Evolutionary conservation across 2,888 invertebrate genomes (phyloP), one percentile per base, ranked within the genome.

Genomic region (Drosophila mettleri): DNA sequence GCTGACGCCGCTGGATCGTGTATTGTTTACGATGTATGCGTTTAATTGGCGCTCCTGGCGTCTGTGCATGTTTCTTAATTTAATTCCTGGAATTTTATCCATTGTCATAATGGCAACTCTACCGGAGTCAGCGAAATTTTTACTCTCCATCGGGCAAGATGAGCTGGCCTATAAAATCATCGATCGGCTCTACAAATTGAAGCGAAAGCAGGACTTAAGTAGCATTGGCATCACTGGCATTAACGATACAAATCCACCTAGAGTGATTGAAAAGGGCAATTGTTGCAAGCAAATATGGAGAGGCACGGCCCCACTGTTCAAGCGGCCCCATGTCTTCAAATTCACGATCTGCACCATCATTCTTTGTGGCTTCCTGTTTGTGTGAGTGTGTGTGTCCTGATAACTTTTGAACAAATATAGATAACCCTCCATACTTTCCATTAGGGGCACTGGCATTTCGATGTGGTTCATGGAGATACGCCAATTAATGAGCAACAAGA

Each of bases 81-180:
- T 24, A 1, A 0, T 58, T n/a, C 78, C 75, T 0, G 76, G 71
- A 0, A 0, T 74, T 0, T 0, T 49, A 0, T 55, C 61, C 0
- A 1, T 61, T 0, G 0, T 33, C 0, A 0, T 33, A 0, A 2
- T 69, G 1, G 46, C 1, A 0, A 0, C 8, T 3, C 39, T 83
- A 9, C 84, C 82, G 0, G 82, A 82, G 39, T 64, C 70, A 1
- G 63, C 81, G 2, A 82, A 83, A 46, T 82, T 57, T 45, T 29
- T 64, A 9, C 31, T 83, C 1, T 65, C 74, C 0, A 2, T 59
- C 0, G 46, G 53, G 0, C 3, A 73, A 2, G 2, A 18, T 0
- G 62, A 61, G 0, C 51, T 33, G 9, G 84, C 84, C 8, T 61
- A 51, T 24, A 20, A 62, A 0, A 55, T 31, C 0, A 49, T 82